Percentiles rank a stretch among this genome's conserved stretches.
Evolutionary conservation across 2,113 vertebrate genomes (phyloP).

Genomic region (Phocoena phocoena): DNA sequence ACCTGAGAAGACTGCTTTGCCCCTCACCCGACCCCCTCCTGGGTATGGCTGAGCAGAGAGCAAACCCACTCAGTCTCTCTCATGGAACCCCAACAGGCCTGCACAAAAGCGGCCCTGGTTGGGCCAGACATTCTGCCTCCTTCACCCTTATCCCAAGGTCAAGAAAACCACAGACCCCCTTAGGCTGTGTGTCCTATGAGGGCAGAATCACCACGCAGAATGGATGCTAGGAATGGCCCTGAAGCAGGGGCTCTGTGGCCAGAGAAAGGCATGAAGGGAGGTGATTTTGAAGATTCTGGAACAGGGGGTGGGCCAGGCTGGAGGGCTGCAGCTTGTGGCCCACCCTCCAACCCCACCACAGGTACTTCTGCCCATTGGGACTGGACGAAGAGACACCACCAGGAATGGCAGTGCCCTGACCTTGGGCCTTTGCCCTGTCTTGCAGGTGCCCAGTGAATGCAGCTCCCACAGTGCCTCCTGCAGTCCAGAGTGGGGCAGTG

Average conservation of each 20-base stretch:
- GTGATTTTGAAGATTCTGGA: neutral
- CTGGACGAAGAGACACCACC: neutral
- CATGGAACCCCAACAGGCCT: neutral
- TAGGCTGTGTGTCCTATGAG: neutral
- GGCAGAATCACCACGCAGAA: neutral
- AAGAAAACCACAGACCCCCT: neutral
- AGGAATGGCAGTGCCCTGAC: neutral
- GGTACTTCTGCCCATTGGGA: neutral
- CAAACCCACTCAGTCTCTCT: neutral
- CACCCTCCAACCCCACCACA: neutral
- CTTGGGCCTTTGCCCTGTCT: slow-evolving; percentile 31
- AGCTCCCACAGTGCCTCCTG: slow-evolving; percentile 94
- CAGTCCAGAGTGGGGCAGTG: slow-evolving; percentile 96
- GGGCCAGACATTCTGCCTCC: neutral
- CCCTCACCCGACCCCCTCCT: neutral
- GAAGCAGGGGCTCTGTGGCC: neutral
- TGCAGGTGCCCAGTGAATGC: slow-evolving; percentile 91
- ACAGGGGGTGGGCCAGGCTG: neutral
- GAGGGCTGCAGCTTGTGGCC: neutral
- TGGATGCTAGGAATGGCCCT: neutral
- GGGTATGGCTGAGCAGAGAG: neutral
- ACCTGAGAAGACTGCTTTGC: neutral
- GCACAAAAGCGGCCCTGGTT: neutral
- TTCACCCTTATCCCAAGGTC: neutral
- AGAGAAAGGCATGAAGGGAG: neutral